A percentile compares a stretch with the other conserved stretches of the same genome.
Evolutionary conservation across 2,113 vertebrate genomes (phyloP).

Genomic region (Hemiprocne comata): DNA sequence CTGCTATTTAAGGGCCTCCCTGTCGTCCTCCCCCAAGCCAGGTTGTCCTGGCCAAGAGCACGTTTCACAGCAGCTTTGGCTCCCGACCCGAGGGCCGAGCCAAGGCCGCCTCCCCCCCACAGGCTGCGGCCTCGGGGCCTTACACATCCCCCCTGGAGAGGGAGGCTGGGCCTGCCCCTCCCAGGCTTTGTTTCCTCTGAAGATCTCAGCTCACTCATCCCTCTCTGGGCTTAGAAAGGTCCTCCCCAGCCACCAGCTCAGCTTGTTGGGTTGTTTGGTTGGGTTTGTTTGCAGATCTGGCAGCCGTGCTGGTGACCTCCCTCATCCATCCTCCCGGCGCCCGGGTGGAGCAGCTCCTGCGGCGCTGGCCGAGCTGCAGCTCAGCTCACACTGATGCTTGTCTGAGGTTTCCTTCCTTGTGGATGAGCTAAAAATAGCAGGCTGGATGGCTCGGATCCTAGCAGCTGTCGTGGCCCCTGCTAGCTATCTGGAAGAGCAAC

Average conservation of each 20-base stretch:
- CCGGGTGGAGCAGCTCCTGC: constrained; percentile 4
- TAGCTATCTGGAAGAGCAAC: constrained; percentile 29
- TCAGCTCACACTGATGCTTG: constrained; percentile 17
- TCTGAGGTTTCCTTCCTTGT: constrained; percentile 69
- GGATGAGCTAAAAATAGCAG: constrained; percentile 70
- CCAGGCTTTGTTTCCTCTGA: not conserved
- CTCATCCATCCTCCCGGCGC: not conserved
- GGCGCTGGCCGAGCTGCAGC: not conserved
- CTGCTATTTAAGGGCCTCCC: constrained; percentile 48
- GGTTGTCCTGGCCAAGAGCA: constrained; percentile 4
- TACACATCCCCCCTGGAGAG: not conserved
- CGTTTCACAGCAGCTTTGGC: constrained; percentile 27
- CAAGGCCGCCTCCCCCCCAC: not conserved
- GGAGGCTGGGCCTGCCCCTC: not conserved
- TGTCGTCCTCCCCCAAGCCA: not conserved
- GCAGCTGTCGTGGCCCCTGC: not conserved
- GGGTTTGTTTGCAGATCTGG: not conserved
- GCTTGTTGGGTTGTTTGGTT: not conserved
- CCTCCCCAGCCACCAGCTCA: not conserved
- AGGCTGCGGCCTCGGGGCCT: not conserved
- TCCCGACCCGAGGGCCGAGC: not conserved
- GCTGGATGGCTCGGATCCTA: constrained; percentile 41
- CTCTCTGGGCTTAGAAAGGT: not conserved
- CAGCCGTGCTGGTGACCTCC: not conserved
- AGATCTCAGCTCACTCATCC: not conserved